Percentiles rank a stretch among this genome's conserved stretches.
Evolutionary conservation across 2,113 vertebrate genomes (phyloP).

Genomic region (Myotis yumanensis): DNA sequence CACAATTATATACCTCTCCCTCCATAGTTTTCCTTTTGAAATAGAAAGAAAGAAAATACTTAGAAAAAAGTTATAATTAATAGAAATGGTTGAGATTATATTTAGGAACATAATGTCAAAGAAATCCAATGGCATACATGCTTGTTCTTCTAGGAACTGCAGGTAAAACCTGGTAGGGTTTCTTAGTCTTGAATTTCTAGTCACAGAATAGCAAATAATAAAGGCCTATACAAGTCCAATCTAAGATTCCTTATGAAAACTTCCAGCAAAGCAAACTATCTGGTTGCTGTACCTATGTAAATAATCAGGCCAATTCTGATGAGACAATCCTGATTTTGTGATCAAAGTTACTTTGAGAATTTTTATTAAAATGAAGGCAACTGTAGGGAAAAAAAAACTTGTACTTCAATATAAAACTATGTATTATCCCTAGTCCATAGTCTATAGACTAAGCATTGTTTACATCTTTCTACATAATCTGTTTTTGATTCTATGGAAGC

Average conservation of each 20-base stretch:
- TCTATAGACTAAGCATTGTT: neutral
- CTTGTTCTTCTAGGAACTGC: neutral
- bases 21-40: neutral
- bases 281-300: neutral
- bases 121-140: neutral
- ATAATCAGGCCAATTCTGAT: neutral
- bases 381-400: neutral
- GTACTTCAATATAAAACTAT: neutral
- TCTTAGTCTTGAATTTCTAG: neutral
- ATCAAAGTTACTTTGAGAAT: neutral
- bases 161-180: neutral
- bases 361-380: neutral
- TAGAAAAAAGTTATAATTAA: slow-evolving; percentile 16
- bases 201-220: neutral
- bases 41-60: neutral
- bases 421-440: neutral
- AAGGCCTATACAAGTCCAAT: neutral
- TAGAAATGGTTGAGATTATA: neutral
- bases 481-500: neutral
- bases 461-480: neutral
- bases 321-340: neutral
- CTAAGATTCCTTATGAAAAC: neutral
- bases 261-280: neutral
- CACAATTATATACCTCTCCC: neutral
- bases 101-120: neutral